Conservation (phyloP, 1,140 invertebrate genomes). For the Rhizoglyphus robini region DNA sequence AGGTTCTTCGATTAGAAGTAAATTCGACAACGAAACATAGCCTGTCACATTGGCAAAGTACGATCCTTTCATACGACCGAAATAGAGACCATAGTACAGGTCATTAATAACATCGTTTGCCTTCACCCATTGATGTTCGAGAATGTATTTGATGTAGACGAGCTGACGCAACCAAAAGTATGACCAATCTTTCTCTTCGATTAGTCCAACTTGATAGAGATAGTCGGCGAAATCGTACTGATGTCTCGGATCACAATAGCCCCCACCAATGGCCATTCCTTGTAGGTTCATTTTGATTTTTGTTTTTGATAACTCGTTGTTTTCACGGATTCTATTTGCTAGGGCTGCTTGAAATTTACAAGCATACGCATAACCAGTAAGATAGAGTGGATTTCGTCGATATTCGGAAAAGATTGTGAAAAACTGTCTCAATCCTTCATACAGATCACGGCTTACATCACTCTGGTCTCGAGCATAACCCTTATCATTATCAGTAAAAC, state of each 20-base stretch:
- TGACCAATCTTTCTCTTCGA: slow-evolving; percentile 47
- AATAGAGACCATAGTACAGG: slow-evolving; percentile 45
- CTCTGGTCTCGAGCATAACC: slow-evolving; percentile 24
- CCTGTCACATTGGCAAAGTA: slow-evolving; percentile 63
- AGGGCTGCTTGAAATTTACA: slow-evolving; percentile 58
- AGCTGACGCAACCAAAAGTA: too few species aligned
- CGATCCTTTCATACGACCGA: slow-evolving; percentile 48
- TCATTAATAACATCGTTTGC: too few species aligned
- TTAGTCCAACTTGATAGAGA: slow-evolving; percentile 61
- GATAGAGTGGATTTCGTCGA: slow-evolving; percentile 25
- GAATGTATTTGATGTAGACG: too few species aligned
- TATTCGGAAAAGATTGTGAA: slow-evolving; percentile 26
- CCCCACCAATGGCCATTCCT: slow-evolving; percentile 66
- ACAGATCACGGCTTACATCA: slow-evolving; percentile 21
- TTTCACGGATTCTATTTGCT: slow-evolving; percentile 54
- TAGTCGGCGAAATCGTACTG: slow-evolving; percentile 64
- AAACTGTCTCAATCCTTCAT: too few species aligned
- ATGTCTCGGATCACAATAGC: slow-evolving; percentile 60
- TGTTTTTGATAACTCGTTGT: slow-evolving; percentile 29
- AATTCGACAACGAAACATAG: slow-evolving; percentile 64
- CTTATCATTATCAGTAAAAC: slow-evolving; percentile 27
- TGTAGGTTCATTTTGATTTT: slow-evolving; percentile 31
- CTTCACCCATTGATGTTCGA: too few species aligned
- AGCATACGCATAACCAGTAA: slow-evolving; percentile 29
- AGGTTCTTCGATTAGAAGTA: slow-evolving; percentile 45